These are phyloP conservation scores for Polypedilum pembai DNA, from an alignment of 1,140 invertebrate species.

Conservation along the genomic window DNA sequence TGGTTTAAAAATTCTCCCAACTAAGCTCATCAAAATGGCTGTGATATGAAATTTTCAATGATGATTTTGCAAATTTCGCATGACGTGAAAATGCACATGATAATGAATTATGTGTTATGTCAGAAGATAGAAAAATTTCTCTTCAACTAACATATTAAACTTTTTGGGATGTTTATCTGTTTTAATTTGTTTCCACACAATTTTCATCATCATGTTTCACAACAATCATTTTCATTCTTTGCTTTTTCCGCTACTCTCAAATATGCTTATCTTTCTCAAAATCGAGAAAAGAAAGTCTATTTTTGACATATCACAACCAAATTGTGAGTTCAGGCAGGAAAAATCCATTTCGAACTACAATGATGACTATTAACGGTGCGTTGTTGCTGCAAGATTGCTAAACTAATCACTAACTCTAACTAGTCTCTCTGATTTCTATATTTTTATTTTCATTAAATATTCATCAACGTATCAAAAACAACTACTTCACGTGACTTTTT, in stretches of 20 bases:
- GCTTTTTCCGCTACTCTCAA: neutral
- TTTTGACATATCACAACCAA: constrained; percentile 27
- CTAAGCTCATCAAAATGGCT: constrained; percentile 27
- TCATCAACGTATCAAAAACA: neutral
- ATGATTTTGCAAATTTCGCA: neutral
- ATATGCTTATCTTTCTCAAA: neutral
- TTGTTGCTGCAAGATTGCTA: neutral
- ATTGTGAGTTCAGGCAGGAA: constrained; percentile 28
- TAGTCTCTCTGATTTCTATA: neutral
- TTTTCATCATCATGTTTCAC: neutral
- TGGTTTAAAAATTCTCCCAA: constrained; percentile 7
- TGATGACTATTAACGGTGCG: neutral
- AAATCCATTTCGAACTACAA: neutral
- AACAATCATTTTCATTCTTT: neutral
- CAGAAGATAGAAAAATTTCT: neutral
- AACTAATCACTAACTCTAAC: neutral
- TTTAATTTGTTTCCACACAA: neutral
- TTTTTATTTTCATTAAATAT: neutral
- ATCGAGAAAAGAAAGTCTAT: neutral
- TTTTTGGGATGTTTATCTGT: neutral
- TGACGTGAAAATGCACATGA: neutral
- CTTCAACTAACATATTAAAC: constrained; percentile 2
- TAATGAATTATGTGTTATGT: constrained; percentile 8
- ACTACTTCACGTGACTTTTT: neutral
- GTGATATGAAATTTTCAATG: constrained; percentile 18